Base-by-base conservation (phyloP, 64 coral and sea anemone genomes). In the Catalaphyllia jardinei region DNA sequence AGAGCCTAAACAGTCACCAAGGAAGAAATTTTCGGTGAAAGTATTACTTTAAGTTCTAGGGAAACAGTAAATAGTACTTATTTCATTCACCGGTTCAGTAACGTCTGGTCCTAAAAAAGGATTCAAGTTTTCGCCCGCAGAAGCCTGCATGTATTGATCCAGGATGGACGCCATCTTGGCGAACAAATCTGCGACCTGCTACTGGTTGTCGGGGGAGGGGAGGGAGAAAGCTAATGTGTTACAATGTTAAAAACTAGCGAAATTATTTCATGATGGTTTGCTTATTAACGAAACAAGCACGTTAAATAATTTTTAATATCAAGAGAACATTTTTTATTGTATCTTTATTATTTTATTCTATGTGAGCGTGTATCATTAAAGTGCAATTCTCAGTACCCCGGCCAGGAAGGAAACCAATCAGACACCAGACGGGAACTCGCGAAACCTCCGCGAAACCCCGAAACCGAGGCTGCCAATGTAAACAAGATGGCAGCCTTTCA, bases 121-220 rank as follows among this genome's bases (percentile, higher is more conserved):
- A 57, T 87, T 93, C 31, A 95, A 73, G 72, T 89, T 88, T 38
- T 88, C 83, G 59, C 29, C 89, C 3, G 92, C 77, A 29, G 88
- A 88, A 67, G 89, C 96, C 49, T 67, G 67, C 38, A 91, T 87
- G 72, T 98, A 98, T 74, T 98, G 96, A 50, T 98, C 96, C 13
- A 98, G 84, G 27, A 98, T 95, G 77, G 96, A 98, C 76, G 93
- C 96, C 96, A 98, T 98, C 33, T 95, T 98, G 87, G 20, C 59
- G 59, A 31, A 31, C 8, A 57, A 57, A 10, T 16, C 15, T 57
- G 15, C 2, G 28, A 17, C 4, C n/a, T 1, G 2, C 16, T 1
- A 1, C 19, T 15, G 18, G 18, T 62, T 18, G 19, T 10, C 19
- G 0, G 8, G 35, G 80, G 80, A 46, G 33, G 61, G 80, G 80